Evolutionary conservation across 2,113 vertebrate species (phyloP), one percentile per base, ranked within the genome.

Genomic region (Vidua macroura): DNA sequence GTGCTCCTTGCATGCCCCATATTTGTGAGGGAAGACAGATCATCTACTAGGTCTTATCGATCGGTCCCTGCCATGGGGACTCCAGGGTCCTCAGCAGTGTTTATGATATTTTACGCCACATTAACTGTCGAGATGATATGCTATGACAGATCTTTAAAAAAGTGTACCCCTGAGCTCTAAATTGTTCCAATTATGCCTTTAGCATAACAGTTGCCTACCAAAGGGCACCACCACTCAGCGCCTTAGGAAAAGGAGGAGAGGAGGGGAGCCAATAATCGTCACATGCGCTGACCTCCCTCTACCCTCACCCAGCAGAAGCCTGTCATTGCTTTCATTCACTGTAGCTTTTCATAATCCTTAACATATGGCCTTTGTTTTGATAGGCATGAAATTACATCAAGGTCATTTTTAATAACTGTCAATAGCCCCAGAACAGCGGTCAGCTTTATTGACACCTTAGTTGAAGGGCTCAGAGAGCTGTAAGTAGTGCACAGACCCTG

Each of bases 381-480:
- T 98, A 98, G 97, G 98, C 98, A 98, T 98, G 98, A 98, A 99
- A 99, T 99, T 98, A 98, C 98, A 99, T 98, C 98, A 99, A 99
- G 99, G 99, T 98, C 98, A 98, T 99, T 99, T 99, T 98, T 99
- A 98, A 99, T 99, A 99, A 99, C 98, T 98, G 98, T 98, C 99
- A 98, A 98, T 98, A 98, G 97, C 97, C 97, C 96, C 98, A 97
- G 98, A 98, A 98, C 98, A 97, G 98, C 91, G 53, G 97, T 97
- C 98, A 97, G 97, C 94, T 97, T 97, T 98, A 99, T 98, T 97
- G 99, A 99, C 97, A 97, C 98, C 95, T 98, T 97, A 95, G 96
- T 98, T 97, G 98, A 98, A 94, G 98, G 96, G 98, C 97, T 96
- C 96, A 83, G 96, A 96, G 97, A 98, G 97, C 97, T 97, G 93